Evolutionary conservation across 2,797 vertebrate species (phyloP), one percentile per base, ranked within the genome.

Genomic region (Ptychobarbus kaznakovi): DNA sequence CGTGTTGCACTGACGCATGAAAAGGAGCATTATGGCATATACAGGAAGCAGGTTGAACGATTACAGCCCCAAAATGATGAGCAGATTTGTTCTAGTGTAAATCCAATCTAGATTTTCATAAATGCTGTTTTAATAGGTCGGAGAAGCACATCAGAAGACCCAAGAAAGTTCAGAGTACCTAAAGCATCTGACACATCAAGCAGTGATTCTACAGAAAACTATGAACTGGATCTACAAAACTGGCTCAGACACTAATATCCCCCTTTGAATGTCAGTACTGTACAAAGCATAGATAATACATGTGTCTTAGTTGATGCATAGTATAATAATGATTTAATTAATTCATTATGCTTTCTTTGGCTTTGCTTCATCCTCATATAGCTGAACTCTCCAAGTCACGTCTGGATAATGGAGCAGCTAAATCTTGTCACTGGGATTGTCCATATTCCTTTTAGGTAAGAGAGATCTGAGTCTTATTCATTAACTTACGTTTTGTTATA

Each of bases 101-200:
- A 20, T 79, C 18, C n/a, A 42, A 15, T 69, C 10, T 32, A 42
- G 38, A 46, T 74, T 9, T 32, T 32, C 10, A 56, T 22, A 42
- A 9, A 61, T 20, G 58, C 11, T 44, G 20, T 81, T 38, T 79
- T 3, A 87, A 38, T 83, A 99, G 97, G 95, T 97, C 10, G 97
- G 97, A 25, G 96, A 97, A 88, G 92, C 94, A 89, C 97, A 98
- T 0, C 95, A 96, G 58, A 96, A 96, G 90, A 97, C 96, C 74
- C 96, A 93, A 94, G 96, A 97, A 90, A 98, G 97, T 94, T 98
- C 96, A 0, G 96, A 97, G 92, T 97, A 97, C 94, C 94, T 99
- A 92, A 97, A 96, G 90, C 96, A 95, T 87, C 96, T 98, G 91
- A 98, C 96, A 2, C 96, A 97, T 93, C 97, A 98, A 87, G 97